Base-by-base conservation (phyloP, 2,888 invertebrate species). In the Keiferia lycopersicella region DNA sequence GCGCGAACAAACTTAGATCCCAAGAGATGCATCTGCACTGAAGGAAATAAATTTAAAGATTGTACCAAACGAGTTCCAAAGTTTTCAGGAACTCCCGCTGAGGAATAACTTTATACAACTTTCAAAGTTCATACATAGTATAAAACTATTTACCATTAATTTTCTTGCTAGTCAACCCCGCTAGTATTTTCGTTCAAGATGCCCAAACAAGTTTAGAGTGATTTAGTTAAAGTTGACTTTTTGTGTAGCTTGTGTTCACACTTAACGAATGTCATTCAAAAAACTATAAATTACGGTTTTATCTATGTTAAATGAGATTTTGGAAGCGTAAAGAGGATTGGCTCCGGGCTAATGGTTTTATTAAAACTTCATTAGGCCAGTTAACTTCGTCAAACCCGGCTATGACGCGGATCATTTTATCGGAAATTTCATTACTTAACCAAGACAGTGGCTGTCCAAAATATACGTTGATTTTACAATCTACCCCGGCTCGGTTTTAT, bases 11-110 rank as follows among this genome's bases (percentile, higher is more conserved):
- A 60, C 60, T 60, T 48, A 61, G 34, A 22, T 34, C 61, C 50
- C 61, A 56, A 64, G 67, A 65, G 68, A 65, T 71, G 73, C 71
- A 73, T 73, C 73, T 74, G 67, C 70, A 62, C 61, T 62, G 26
- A 16, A 67, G 69, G 65, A 68, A 73, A 74, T 56, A 62, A 62
- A 69, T 74, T 76, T 68, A 68, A 71, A 76, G 72, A 70, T 71
- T 76, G 69, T 71, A 67, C 58, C 64, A 67, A 72, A 69, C 67
- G 68, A 75, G 70, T 74, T 74, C 63, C 65, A 66, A 66, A 71
- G 71, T 69, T 77, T 73, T 66, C 69, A 63, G 66, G 66, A 70
- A 72, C 71, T 70, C 75, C 71, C 68, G 67, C 65, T 18, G 22
- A 50, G 50, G 61, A 71, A 71, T 73, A 73, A 68, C 64, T 66